phyloP scores from a whole-genome alignment of 2,797 vertebrate genomes.

The Cossypha polioptera region DNA sequence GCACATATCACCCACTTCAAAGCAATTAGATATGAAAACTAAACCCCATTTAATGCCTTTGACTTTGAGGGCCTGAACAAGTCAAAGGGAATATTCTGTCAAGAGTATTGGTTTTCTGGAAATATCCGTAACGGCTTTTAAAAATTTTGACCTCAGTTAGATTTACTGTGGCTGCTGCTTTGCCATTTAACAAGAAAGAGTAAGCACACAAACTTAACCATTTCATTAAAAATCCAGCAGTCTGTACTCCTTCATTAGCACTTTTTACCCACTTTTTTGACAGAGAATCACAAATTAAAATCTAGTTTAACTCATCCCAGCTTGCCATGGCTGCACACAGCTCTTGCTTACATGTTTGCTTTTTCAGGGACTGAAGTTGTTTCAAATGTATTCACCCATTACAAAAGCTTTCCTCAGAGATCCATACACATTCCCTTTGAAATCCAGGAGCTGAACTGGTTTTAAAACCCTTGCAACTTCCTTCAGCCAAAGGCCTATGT shows the following conservation, averaged over 20 bases:
- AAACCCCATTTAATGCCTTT: conserved; percentile 17
- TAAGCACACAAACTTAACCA: background rate
- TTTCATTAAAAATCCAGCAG: background rate
- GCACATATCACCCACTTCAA: conserved; percentile 51
- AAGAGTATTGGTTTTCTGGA: background rate
- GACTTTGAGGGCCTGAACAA: background rate
- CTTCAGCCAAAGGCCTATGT: background rate
- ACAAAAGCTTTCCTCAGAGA: background rate
- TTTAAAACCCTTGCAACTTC: background rate
- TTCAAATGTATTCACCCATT: background rate
- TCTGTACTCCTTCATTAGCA: background rate
- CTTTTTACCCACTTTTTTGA: background rate
- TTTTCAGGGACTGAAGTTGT: background rate
- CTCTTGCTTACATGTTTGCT: background rate
- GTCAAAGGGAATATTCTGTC: background rate
- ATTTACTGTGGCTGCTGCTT: background rate
- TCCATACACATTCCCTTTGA: background rate
- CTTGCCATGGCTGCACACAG: background rate
- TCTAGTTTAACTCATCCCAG: background rate
- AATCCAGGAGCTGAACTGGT: background rate
- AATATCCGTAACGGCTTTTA: background rate
- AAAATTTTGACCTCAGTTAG: background rate
- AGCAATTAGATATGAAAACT: conserved; percentile 52
- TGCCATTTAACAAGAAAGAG: background rate
- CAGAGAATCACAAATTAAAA: background rate